A percentile compares a stretch with the other conserved stretches of the same genome.
These are phyloP conservation scores for Cynodonichthys magdalenae DNA, from an alignment of 2,797 vertebrate genomes.

Conservation along the genomic window DNA sequence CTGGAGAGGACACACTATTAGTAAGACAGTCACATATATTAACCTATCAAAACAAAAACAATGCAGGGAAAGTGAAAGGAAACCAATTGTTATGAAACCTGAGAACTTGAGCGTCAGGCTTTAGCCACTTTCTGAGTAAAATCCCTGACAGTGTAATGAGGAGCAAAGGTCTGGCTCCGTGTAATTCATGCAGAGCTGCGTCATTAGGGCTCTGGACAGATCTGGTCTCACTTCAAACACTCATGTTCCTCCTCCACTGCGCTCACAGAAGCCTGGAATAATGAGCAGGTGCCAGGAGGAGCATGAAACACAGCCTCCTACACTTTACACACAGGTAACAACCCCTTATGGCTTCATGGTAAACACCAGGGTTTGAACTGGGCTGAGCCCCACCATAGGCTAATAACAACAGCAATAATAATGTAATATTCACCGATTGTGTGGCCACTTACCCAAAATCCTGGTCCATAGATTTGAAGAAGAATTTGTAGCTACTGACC, in stretches of 20 bases:
- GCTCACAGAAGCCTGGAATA: conserved; percentile 60
- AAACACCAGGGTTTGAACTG: conserved; percentile 4
- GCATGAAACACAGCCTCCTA: conserved; percentile 39
- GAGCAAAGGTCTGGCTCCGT: conserved; percentile 36
- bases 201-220: conserved; percentile 64
- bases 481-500: conserved; percentile 96
- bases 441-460: conserved; percentile 92
- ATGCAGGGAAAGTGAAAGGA: conserved; percentile 6
- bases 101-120: conserved; percentile 39
- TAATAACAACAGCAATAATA: conserved; percentile 41
- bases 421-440: conserved; percentile 3
- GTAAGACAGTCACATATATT: neutral
- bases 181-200: conserved; percentile 54
- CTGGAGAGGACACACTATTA: neutral
- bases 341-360: conserved; percentile 29
- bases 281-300: conserved; percentile 77
- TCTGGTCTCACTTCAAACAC: conserved; percentile 70
- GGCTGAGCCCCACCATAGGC: conserved; percentile 19
- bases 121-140: conserved; percentile 31
- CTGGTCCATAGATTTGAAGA: conserved; percentile 99
- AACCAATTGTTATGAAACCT: conserved; percentile 30
- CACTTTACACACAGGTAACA: conserved; percentile 50
- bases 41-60: neutral
- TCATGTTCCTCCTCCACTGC: conserved; percentile 52
- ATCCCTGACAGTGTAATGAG: conserved; percentile 22